Percentiles rank a stretch among this genome's conserved stretches.
Evolutionary conservation across 2,113 vertebrate genomes (phyloP).

Genomic region (Nicator chloris): DNA sequence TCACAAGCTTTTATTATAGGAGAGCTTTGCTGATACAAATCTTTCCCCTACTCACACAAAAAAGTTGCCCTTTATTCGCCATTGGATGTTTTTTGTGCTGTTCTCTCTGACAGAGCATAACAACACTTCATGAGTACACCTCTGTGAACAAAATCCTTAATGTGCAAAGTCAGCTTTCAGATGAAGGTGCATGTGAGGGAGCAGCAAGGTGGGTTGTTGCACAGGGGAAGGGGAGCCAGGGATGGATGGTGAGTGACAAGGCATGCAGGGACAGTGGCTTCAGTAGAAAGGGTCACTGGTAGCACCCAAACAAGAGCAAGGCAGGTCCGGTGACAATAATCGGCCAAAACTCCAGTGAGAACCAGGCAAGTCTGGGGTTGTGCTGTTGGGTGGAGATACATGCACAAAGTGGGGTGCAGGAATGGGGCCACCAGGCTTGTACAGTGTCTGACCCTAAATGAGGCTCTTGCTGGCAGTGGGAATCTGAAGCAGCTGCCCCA

Average conservation of each 20-base stretch:
- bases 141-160: not conserved
- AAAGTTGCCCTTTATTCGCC: not conserved
- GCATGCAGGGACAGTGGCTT: not conserved
- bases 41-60: not conserved
- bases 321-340: accelerated
- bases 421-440: accelerated
- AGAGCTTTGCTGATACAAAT: slow-evolving; percentile 7
- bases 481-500: not conserved
- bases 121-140: not conserved
- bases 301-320: not conserved
- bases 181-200: accelerated
- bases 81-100: not conserved
- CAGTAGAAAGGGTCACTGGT: not conserved
- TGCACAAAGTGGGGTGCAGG: not conserved
- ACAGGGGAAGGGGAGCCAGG: accelerated
- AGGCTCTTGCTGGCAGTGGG: not conserved
- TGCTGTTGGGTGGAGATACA: accelerated
- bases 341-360: not conserved
- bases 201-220: not conserved
- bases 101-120: not conserved
- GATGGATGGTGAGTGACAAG: not conserved
- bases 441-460: not conserved
- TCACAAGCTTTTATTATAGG: not conserved
- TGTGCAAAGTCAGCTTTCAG: not conserved
- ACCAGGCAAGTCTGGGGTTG: accelerated